Conservation (phyloP, 2,888 invertebrate species). For the Gari tellinella region DNA sequence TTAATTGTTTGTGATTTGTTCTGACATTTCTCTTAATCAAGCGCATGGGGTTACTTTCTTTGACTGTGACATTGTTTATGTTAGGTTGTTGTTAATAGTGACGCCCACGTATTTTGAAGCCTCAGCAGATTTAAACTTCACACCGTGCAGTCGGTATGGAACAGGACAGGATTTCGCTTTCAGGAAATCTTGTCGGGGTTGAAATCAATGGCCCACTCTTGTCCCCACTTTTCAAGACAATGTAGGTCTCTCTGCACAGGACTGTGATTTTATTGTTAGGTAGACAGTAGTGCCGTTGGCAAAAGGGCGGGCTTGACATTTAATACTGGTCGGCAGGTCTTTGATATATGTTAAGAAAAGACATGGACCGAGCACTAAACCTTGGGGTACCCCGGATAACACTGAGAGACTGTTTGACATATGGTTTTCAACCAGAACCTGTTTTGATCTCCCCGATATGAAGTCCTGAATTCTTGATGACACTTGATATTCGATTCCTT, state of each 20-base stretch:
- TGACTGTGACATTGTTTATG: no score
- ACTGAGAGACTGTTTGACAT: background rate
- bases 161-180: no score
- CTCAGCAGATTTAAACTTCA: no score
- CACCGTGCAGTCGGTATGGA: no score
- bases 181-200: no score
- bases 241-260: slow-evolving; percentile 3
- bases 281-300: slow-evolving; percentile 35
- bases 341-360: slow-evolving; percentile 29
- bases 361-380: slow-evolving; percentile 21
- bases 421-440: slow-evolving; percentile 17
- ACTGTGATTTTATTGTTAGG: slow-evolving; percentile 5
- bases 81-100: no score
- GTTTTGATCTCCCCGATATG: slow-evolving; percentile 8
- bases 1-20: no score
- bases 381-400: slow-evolving; percentile 22
- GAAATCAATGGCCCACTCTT: no score
- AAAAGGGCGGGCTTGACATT: slow-evolving; percentile 17
- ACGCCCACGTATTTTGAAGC: no score
- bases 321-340: slow-evolving; percentile 27
- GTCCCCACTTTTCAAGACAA: no score
- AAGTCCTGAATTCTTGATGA: slow-evolving; percentile 10
- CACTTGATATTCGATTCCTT: background rate
- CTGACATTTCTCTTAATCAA: no score
- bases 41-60: no score